Evolutionary conservation across 2,797 vertebrate species (phyloP).

Genomic region (Columba guinea): DNA sequence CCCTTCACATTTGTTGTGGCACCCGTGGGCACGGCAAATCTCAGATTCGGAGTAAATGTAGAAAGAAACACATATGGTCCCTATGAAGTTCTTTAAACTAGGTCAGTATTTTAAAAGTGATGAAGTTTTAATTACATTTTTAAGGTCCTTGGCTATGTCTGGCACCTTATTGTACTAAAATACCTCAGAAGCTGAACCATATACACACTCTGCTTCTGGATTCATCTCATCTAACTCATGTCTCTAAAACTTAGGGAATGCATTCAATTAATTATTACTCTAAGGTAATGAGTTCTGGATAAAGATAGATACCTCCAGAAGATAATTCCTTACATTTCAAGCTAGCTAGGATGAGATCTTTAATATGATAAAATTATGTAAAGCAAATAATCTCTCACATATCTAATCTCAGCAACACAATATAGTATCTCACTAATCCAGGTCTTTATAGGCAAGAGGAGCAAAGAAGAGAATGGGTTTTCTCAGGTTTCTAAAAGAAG

Average conservation of each 20-base stretch:
- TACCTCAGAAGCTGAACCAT: rapidly evolving
- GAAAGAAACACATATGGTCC: background rate
- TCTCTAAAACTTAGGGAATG: rapidly evolving
- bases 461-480: background rate
- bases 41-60: background rate
- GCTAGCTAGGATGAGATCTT: background rate
- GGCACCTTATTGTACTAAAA: background rate
- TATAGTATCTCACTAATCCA: background rate
- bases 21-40: background rate
- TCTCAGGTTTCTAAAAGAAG: background rate
- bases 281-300: background rate
- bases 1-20: background rate
- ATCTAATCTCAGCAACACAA: background rate
- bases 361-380: background rate
- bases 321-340: background rate
- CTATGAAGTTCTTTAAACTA: background rate
- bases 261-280: rapidly evolving
- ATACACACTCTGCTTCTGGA: no score
- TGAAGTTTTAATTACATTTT: background rate
- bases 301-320: no score
- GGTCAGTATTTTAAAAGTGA: background rate
- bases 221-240: background rate
- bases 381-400: background rate
- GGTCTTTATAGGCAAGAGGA: background rate
- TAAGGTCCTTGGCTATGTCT: rapidly evolving